These are phyloP conservation scores for Dryadula phaetusa DNA, from an alignment of 2,888 invertebrate genomes.

Conservation along the genomic window DNA sequence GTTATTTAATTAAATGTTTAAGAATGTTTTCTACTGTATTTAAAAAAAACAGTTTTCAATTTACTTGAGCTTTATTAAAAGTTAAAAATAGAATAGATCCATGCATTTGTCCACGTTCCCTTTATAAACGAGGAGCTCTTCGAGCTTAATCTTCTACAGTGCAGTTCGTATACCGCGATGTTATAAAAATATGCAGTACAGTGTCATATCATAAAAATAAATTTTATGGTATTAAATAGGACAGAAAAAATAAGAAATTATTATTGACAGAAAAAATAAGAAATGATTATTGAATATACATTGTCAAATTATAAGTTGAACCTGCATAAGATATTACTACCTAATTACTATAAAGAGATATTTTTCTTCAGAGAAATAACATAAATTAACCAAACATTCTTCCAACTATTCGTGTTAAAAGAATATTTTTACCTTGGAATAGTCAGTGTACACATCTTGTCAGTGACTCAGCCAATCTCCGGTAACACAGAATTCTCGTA, in stretches of 20 bases:
- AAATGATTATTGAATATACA: too few species aligned
- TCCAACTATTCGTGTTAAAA: not conserved
- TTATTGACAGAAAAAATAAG: too few species aligned
- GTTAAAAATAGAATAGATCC: constrained; percentile 19
- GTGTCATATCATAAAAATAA: not conserved
- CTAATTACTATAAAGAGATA: too few species aligned
- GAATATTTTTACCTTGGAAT: not conserved
- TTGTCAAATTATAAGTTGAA: too few species aligned
- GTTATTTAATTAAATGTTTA: not conserved
- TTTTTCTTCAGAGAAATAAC: too few species aligned
- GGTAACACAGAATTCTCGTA: constrained; percentile 14
- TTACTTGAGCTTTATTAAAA: constrained; percentile 1
- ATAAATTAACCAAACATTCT: too few species aligned
- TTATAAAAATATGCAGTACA: not conserved
- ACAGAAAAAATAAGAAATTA: too few species aligned
- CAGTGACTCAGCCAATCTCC: not conserved
- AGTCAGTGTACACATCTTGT: not conserved
- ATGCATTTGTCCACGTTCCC: constrained; percentile 22
- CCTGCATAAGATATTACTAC: too few species aligned
- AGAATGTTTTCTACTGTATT: not conserved
- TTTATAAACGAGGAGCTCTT: constrained; percentile 16
- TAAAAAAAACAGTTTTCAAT: not conserved
- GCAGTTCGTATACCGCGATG: not conserved
- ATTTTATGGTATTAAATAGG: not conserved
- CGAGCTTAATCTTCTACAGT: constrained; percentile 25